These are phyloP conservation scores for Heteromormyrus szaboi DNA, from an alignment of 2,797 vertebrate genomes.

Conservation along the genomic window DNA sequence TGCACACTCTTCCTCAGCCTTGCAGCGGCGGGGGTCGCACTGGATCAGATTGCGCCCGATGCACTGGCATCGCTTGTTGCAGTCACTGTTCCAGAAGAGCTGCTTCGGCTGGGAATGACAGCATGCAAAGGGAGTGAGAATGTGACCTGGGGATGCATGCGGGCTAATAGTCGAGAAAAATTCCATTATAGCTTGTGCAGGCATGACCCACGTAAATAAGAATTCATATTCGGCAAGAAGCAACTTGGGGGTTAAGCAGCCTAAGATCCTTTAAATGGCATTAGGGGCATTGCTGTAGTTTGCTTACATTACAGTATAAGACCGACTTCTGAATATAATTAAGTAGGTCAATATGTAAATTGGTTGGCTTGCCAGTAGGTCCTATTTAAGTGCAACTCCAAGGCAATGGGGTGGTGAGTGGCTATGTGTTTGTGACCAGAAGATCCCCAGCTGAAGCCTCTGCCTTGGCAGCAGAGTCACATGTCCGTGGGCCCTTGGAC, in stretches of 20 bases:
- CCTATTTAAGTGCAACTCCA: neutral
- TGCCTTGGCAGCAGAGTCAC: neutral
- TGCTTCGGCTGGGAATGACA: slow-evolving; percentile 78
- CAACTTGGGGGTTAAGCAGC: neutral
- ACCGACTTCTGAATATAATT: neutral
- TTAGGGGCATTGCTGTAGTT: neutral
- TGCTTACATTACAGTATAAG: neutral
- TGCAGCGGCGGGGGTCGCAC: slow-evolving; percentile 90
- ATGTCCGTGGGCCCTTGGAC: neutral
- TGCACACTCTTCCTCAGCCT: slow-evolving; percentile 82
- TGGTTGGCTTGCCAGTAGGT: neutral
- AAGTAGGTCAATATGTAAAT: neutral
- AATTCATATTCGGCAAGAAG: neutral
- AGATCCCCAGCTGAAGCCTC: neutral
- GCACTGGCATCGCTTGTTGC: slow-evolving; percentile 91
- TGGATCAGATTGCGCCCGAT: slow-evolving; percentile 94
- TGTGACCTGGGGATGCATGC: neutral
- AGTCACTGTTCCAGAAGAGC: slow-evolving; percentile 92
- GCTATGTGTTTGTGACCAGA: neutral
- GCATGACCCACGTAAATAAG: neutral
- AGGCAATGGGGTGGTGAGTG: neutral
- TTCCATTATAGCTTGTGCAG: neutral
- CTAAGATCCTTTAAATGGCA: neutral
- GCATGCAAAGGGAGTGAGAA: neutral
- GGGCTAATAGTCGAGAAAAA: neutral